Percentiles rank a stretch among this genome's conserved stretches.
phyloP scores from a whole-genome alignment of 2,888 invertebrate genomes.

The Mesoligia furuncula region DNA sequence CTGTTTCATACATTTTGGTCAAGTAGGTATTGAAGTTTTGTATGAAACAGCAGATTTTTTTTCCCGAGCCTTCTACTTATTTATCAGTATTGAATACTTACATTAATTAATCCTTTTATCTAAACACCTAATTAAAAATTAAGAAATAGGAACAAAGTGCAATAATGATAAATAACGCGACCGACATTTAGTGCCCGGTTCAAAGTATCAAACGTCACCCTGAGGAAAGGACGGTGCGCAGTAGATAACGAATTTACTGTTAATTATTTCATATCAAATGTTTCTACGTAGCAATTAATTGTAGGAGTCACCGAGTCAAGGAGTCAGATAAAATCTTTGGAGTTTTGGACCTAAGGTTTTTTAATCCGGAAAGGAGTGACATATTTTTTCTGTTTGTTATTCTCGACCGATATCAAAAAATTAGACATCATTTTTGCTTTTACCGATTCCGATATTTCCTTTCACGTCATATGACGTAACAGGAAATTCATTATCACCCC shows the following conservation, averaged over 20 bases:
- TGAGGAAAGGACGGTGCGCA: slow-evolving; percentile 18
- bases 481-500: neutral
- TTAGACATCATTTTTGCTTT: neutral
- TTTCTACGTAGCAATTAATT: slow-evolving; percentile 28
- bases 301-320: slow-evolving; percentile 5
- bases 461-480: neutral
- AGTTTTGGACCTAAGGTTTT: neutral
- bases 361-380: neutral
- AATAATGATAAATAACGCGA: slow-evolving; percentile 12
- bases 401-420: neutral
- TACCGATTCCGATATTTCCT: neutral
- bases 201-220: slow-evolving; percentile 47
- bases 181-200: slow-evolving; percentile 44
- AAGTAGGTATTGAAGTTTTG: too few species aligned
- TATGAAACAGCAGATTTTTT: too few species aligned
- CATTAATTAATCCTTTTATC: slow-evolving; percentile 27
- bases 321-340: slow-evolving; percentile 2
- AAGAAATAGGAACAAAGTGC: slow-evolving; percentile 38
- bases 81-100: neutral
- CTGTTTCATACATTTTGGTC: too few species aligned
- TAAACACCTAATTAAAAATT: slow-evolving; percentile 7
- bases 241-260: slow-evolving; percentile 35
- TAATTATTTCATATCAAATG: slow-evolving; percentile 29
- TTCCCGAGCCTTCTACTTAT: too few species aligned
- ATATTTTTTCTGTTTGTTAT: neutral